Evolutionary conservation across 1,140 invertebrate genomes (phyloP).

Genomic region (Probaryconus sp.): DNA sequence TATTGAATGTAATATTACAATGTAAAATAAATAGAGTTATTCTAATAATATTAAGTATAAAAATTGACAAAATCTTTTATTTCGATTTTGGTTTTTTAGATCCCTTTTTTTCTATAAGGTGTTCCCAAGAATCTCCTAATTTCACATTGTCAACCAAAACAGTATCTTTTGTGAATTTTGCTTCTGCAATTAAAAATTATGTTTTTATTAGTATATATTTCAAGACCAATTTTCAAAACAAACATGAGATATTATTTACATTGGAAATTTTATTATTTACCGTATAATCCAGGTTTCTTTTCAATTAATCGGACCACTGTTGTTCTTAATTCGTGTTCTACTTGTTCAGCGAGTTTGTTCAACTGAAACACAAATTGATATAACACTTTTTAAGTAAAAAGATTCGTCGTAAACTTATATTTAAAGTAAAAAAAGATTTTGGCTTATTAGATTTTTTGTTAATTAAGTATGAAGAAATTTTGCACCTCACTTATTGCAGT

Average conservation of each 20-base stretch:
- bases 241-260: too few species aligned
- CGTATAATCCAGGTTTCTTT: constrained; percentile 80
- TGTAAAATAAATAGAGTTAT: too few species aligned
- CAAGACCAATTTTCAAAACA: background rate
- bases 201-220: background rate
- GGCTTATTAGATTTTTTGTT: background rate
- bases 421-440: constrained; percentile 3
- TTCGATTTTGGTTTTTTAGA: constrained; percentile 14
- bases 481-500: constrained; percentile 80
- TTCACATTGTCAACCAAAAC: constrained; percentile 16
- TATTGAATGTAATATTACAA: background rate
- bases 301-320: constrained; percentile 82
- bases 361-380: constrained; percentile 77
- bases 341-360: constrained; percentile 80
- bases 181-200: constrained; percentile 24
- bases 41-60: too few species aligned
- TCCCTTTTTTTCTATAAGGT: background rate
- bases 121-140: background rate
- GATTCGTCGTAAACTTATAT: constrained; percentile 11
- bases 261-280: too few species aligned
- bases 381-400: constrained; percentile 23
- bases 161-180: constrained; percentile 34
- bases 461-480: background rate
- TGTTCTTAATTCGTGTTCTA: constrained; percentile 82
- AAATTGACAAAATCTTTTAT: background rate